Conservation (phyloP, 2,888 invertebrate species). For the Noctuana brunneofusca region DNA sequence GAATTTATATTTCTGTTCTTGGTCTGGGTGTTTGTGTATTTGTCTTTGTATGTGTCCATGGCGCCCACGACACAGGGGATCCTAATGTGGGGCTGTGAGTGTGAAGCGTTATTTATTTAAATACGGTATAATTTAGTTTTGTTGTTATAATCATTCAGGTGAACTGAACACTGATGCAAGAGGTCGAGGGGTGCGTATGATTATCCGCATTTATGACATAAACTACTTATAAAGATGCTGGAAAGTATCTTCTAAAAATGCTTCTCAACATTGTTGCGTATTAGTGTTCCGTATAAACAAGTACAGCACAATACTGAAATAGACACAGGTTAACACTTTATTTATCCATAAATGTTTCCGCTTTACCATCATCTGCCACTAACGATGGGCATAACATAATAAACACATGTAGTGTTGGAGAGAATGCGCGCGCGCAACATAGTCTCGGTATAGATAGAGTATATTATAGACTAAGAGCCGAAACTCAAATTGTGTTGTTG, state of each 20-base stretch:
- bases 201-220: background rate
- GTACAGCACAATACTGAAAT: background rate
- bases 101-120: too few relatives aligned
- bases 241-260: background rate
- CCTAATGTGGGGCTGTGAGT: too few relatives aligned
- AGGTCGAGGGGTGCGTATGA: too few relatives aligned
- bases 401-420: constrained; percentile 7
- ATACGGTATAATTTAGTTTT: too few relatives aligned
- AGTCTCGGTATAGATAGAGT: too few relatives aligned
- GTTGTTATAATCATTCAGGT: too few relatives aligned
- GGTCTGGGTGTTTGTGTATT: too few relatives aligned
- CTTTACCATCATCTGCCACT: background rate
- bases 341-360: constrained; percentile 9
- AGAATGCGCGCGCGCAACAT: constrained; percentile 7
- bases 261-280: background rate
- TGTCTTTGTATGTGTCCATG: too few relatives aligned
- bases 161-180: too few relatives aligned
- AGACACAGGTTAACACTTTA: background rate
- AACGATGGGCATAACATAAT: constrained; percentile 7
- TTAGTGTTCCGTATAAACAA: background rate
- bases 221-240: background rate
- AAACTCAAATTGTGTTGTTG: background rate
- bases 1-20: too few relatives aligned
- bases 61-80: too few relatives aligned
- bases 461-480: background rate